Evolutionary conservation across 2,888 invertebrate species (phyloP).

Genomic region (Galeruca laticollis): DNA sequence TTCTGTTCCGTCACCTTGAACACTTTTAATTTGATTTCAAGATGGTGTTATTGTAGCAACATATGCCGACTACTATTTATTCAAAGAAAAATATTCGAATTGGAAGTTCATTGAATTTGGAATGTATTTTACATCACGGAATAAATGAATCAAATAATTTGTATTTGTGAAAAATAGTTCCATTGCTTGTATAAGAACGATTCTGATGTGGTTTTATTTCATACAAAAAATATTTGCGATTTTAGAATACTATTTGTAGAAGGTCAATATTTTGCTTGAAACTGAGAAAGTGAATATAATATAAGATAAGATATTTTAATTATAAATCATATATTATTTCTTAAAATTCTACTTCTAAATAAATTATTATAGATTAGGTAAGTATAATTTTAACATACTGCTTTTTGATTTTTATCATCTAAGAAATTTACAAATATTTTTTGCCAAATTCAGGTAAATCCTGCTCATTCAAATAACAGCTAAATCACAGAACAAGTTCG

Average conservation of each 20-base stretch:
- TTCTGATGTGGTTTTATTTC: slow-evolving; percentile 1
- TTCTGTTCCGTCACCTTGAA: no score
- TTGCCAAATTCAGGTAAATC: slow-evolving; percentile 10
- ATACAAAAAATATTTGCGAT: slow-evolving; percentile 1
- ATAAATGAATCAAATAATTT: no score
- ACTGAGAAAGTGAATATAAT: neutral
- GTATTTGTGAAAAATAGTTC: no score
- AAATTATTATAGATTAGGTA: neutral
- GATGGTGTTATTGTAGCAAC: no score
- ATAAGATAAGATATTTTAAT: neutral
- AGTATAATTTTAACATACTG: neutral
- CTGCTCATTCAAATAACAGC: slow-evolving; percentile 35
- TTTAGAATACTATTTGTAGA: neutral
- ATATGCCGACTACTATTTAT: no score
- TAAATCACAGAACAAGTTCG: slow-evolving; percentile 45
- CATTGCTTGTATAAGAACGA: neutral
- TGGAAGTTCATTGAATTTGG: neutral
- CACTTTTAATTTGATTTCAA: no score
- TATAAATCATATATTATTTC: no score
- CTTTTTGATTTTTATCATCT: neutral
- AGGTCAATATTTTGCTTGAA: neutral
- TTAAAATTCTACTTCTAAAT: neutral
- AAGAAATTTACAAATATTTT: slow-evolving; percentile 12
- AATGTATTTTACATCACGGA: neutral
- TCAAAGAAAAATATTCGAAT: no score